Percentiles rank a stretch among this genome's conserved stretches.
phyloP scores from a whole-genome alignment of 2,113 vertebrate genomes.

The Pluvialis apricaria region DNA sequence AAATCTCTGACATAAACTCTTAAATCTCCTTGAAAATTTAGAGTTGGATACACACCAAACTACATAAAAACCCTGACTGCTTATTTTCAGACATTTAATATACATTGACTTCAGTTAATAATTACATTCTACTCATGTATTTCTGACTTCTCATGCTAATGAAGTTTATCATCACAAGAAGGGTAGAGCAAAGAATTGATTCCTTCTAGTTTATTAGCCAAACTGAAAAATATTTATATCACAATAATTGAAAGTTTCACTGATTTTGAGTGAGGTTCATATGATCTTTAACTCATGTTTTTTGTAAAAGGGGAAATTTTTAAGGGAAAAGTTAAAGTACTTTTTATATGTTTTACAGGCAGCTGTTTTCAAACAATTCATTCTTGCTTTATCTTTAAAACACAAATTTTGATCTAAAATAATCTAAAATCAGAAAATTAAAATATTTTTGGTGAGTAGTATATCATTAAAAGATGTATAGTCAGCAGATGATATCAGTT shows the following conservation, averaged over 20 bases:
- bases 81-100: not conserved
- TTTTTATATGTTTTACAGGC: not conserved
- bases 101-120: not conserved
- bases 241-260: not conserved
- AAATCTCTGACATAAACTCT: conserved; percentile 3
- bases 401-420: not conserved
- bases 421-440: not conserved
- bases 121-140: not conserved
- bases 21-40: not conserved
- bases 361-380: not conserved
- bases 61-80: not conserved
- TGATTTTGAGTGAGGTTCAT: not conserved
- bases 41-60: not conserved
- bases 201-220: not conserved
- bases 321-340: not conserved
- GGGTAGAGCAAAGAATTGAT: not conserved
- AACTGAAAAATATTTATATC: not conserved
- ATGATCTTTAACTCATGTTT: not conserved
- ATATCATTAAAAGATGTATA: not conserved
- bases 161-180: not conserved
- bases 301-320: not conserved
- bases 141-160: not conserved
- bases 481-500: not conserved
- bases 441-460: not conserved
- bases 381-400: not conserved